Evolutionary conservation across 2,113 vertebrate genomes (phyloP).

Genomic region (Ibidorhyncha struthersii): DNA sequence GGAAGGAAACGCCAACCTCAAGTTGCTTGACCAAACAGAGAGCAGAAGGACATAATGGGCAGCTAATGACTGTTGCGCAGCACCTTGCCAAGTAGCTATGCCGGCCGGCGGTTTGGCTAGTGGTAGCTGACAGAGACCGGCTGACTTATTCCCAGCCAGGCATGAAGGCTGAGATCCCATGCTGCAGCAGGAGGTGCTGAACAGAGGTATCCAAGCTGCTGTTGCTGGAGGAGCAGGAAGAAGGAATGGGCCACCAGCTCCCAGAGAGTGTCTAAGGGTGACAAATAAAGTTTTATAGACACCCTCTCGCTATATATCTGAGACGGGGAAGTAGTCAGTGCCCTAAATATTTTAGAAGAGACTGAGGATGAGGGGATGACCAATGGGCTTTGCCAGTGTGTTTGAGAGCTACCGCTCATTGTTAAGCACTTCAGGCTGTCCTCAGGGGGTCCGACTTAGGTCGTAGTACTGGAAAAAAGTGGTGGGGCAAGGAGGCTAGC

Average conservation of each 20-base stretch:
- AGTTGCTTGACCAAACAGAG: neutral
- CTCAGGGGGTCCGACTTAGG: neutral
- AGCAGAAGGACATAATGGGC: neutral
- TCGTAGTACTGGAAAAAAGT: neutral
- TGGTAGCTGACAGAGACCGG: rapidly evolving
- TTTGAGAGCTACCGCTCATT: neutral
- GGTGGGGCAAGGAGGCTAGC: neutral
- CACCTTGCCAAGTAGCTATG: neutral
- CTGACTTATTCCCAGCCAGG: neutral
- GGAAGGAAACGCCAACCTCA: neutral
- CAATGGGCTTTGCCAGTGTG: neutral
- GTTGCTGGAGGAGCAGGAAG: neutral
- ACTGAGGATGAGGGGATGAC: neutral
- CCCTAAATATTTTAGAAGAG: neutral
- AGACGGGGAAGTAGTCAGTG: neutral
- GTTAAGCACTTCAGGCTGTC: neutral
- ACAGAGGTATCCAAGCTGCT: neutral
- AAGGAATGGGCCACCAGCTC: neutral
- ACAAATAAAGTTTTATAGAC: neutral
- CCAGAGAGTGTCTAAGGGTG: neutral
- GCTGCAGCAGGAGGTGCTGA: neutral
- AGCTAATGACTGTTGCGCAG: neutral
- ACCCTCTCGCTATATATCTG: rapidly evolving
- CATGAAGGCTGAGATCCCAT: neutral
- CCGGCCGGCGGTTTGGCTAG: rapidly evolving